These are phyloP conservation scores for Cnemophilus loriae DNA, from an alignment of 2,113 vertebrate species.

Conservation along the genomic window DNA sequence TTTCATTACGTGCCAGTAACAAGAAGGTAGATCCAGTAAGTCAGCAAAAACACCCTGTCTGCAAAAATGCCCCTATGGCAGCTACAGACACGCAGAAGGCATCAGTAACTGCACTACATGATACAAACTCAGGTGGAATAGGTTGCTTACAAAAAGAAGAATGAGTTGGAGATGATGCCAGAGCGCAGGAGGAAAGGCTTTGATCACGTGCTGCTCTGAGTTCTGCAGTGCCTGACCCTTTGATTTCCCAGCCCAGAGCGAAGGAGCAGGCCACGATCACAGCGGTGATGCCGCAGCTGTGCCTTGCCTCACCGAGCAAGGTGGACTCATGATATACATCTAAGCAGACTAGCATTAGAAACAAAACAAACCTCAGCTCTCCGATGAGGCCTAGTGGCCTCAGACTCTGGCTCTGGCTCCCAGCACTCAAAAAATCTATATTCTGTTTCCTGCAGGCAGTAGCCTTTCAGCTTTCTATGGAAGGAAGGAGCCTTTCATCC, in stretches of 20 bases:
- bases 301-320: neutral
- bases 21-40: neutral
- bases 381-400: neutral
- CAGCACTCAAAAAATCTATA: neutral
- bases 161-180: neutral
- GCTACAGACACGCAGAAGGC: neutral
- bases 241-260: neutral
- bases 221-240: neutral
- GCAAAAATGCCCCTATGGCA: neutral
- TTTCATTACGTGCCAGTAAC: neutral
- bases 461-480: neutral
- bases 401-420: neutral
- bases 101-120: neutral
- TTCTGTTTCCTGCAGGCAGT: neutral
- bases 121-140: neutral
- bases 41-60: neutral
- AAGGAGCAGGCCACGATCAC: neutral
- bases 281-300: neutral
- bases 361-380: neutral
- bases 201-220: neutral
- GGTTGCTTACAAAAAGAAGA: neutral
- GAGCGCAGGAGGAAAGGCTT: neutral
- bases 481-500: neutral
- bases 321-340: neutral
- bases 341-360: neutral